Evolutionary conservation across 2,888 invertebrate genomes (phyloP).

Genomic region (Spisula solida): DNA sequence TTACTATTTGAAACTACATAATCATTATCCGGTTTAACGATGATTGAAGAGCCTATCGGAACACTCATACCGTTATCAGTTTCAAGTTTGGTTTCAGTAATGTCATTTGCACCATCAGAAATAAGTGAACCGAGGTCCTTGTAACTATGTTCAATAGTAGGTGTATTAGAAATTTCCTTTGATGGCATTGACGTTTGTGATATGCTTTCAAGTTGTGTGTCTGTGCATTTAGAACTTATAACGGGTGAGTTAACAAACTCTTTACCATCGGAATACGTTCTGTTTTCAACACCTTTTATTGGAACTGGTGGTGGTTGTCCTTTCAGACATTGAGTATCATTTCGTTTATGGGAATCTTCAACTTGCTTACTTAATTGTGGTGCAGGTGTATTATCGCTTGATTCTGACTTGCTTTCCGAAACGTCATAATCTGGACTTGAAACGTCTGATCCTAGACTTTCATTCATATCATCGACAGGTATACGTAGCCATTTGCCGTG

Average conservation of each 20-base stretch:
- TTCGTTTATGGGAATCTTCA: not conserved
- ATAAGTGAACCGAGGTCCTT: not conserved
- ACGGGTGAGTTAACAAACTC: not conserved
- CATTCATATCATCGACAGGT: conserved; percentile 40
- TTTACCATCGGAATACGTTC: not conserved
- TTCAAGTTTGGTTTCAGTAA: not conserved
- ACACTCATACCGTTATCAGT: not conserved
- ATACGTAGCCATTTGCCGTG: conserved; percentile 68
- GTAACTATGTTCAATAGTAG: not conserved
- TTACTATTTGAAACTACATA: not conserved
- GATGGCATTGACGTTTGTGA: not conserved
- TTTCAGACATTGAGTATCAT: not conserved
- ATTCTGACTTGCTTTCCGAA: not conserved
- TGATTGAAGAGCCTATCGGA: not conserved
- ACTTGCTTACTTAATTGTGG: not conserved
- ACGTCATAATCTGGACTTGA: not conserved
- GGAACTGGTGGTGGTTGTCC: not conserved
- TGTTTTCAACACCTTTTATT: not conserved
- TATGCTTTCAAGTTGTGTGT: not conserved
- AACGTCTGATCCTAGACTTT: not conserved
- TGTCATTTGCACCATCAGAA: not conserved
- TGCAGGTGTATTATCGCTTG: not conserved
- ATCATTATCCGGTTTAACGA: not conserved
- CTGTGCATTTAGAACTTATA: not conserved
- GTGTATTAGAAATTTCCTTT: not conserved